phyloP scores from a whole-genome alignment of 2,888 invertebrate species.

The Cheilosia urbana region DNA sequence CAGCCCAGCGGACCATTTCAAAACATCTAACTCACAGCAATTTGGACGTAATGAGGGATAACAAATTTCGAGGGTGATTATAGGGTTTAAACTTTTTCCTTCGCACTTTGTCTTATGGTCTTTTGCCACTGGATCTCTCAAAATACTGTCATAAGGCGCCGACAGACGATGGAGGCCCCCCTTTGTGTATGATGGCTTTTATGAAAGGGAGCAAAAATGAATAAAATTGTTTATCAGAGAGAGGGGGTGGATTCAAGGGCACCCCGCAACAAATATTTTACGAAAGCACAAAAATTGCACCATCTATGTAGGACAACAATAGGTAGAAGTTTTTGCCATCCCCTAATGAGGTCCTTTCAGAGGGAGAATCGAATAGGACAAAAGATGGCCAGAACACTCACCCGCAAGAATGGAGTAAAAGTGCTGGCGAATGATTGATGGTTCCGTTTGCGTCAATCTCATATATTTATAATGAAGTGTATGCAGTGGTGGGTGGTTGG shows the following conservation, averaged over 20 bases:
- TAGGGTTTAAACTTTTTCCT: conserved; percentile 55
- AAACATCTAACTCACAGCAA: conserved; percentile 58
- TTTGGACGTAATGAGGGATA: conserved; percentile 73
- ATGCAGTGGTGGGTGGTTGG: background rate
- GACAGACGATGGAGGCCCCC: background rate
- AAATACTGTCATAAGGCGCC: conserved; percentile 1
- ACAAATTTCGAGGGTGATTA: conserved; percentile 68
- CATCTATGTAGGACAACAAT: background rate
- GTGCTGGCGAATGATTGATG: conserved; percentile 42
- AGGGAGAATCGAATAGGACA: conserved; percentile 14
- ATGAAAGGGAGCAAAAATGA: background rate
- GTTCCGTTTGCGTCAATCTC: conserved; percentile 25
- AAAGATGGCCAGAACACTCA: background rate
- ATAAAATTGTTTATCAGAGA: background rate
- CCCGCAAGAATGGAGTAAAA: conserved; percentile 12
- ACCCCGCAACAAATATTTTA: conserved; percentile 3
- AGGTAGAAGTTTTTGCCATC: background rate
- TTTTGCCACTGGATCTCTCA: conserved; percentile 30
- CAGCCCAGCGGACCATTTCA: conserved; percentile 24
- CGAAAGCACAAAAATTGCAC: background rate
- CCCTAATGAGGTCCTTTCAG: conserved; percentile 21
- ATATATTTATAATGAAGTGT: conserved; percentile 25
- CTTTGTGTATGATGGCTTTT: background rate
- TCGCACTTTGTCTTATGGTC: conserved; percentile 41
- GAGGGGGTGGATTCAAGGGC: background rate